Conservation (phyloP, 2,797 vertebrate genomes). For the Coilia nasus region DNA sequence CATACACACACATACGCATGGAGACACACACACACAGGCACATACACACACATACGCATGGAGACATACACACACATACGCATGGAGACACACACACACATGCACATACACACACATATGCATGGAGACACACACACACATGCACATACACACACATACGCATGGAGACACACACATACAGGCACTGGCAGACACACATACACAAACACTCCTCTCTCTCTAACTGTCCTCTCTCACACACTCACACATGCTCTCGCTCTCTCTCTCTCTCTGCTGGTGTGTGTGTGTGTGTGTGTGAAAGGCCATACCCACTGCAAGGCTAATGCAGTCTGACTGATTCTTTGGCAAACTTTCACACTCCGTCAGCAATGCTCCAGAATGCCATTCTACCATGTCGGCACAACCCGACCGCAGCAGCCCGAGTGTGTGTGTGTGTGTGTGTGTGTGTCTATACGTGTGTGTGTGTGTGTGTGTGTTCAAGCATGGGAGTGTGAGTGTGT, state of each 20-base stretch:
- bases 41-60: too few relatives aligned
- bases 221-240: too few relatives aligned
- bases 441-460: conserved; percentile 57
- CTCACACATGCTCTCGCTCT: not conserved
- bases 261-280: not conserved
- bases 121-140: too few relatives aligned
- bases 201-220: too few relatives aligned
- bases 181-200: too few relatives aligned
- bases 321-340: conserved; percentile 63
- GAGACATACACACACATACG: too few relatives aligned
- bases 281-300: not conserved
- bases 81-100: too few relatives aligned
- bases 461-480: conserved; percentile 20
- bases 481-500: not conserved
- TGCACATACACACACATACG: too few relatives aligned
- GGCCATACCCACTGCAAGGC: conserved; percentile 39
- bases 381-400: conserved; percentile 51
- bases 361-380: conserved; percentile 64
- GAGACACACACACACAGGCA: too few relatives aligned
- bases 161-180: too few relatives aligned
- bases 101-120: too few relatives aligned
- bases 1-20: not conserved
- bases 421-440: too few relatives aligned
- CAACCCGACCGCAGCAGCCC: conserved; percentile 43
- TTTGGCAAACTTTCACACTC: conserved; percentile 69